These are phyloP conservation scores for Coccyzus lansbergi DNA, from an alignment of 2,797 vertebrate species.

Conservation along the genomic window DNA sequence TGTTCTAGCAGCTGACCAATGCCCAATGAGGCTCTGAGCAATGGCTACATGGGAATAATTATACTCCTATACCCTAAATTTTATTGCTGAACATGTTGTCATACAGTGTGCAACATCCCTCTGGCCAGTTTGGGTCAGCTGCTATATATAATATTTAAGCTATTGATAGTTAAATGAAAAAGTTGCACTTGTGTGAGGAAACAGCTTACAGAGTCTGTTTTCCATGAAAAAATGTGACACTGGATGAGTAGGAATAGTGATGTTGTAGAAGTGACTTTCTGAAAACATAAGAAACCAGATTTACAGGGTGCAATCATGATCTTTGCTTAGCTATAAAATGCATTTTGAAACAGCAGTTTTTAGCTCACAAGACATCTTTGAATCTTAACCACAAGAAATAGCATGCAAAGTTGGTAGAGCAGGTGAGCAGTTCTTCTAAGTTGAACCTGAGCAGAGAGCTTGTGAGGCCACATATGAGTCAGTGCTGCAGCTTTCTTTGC, in stretches of 20 bases:
- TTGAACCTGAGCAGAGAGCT: not conserved
- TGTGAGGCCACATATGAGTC: accelerated
- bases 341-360: not conserved
- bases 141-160: no score
- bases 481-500: not conserved
- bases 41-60: not conserved
- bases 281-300: not conserved
- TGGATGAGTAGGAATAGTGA: not conserved
- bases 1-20: not conserved
- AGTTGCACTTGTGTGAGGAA: not conserved
- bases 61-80: accelerated
- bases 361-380: not conserved
- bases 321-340: not conserved
- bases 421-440: not conserved
- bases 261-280: not conserved
- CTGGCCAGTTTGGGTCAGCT: not conserved
- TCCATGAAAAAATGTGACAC: not conserved
- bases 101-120: not conserved
- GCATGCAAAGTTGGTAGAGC: not conserved
- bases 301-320: not conserved
- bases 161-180: not conserved
- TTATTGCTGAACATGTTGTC: not conserved
- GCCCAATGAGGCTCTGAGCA: not conserved
- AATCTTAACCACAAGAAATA: not conserved
- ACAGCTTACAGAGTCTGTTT: not conserved